Base-by-base conservation (phyloP, 1,140 invertebrate species). In the Melitaea cinxia region DNA sequence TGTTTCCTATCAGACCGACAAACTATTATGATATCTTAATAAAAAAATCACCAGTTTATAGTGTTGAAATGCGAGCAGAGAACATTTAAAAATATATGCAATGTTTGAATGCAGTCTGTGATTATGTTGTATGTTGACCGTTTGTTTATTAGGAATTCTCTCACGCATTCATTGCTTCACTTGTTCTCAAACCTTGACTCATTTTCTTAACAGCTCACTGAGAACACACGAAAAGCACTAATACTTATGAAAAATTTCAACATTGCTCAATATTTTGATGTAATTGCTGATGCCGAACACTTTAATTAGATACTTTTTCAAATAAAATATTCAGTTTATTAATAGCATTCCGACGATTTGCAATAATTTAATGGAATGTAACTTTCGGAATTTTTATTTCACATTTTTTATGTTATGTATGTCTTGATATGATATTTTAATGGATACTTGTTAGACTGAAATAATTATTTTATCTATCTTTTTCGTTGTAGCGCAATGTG, bases 131-230 rank as follows among this genome's bases (percentile, higher is more conserved):
- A 42, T 66, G 17, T 63, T 56, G 63, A 45, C 35, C 56, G 56
- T 54, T 54, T 65, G 56, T 59, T 26, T 67, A 68, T 75, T 75
- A 70, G 49, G 55, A 77, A 81, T 75, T 83, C 70, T 82, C 80
- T 80, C 80, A 83, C 78, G 78, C 72, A 33, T 68, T 63, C 58
- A 52, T 71, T 80, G 69, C 73, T 58, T 61, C 72, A 76, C 45
- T 58, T 56, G 64, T 70, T 75, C 70, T 56, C 63, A 75, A 78
- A 77, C 81, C 81, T 83, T 83, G 81, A 80, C 73, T 77, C 60
- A 64, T 65, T 77, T 74, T 75, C 72, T 71, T 75, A 75, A 73
- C 71, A 65, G 42, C 61, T 54, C 28, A 42, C 58, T 45, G 54
- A 63, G 64, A 75, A 61, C 45, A 65, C 33, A 45, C 53, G 61